Conservation (phyloP, 2,113 vertebrate genomes). For the Vicugna pacos region DNA sequence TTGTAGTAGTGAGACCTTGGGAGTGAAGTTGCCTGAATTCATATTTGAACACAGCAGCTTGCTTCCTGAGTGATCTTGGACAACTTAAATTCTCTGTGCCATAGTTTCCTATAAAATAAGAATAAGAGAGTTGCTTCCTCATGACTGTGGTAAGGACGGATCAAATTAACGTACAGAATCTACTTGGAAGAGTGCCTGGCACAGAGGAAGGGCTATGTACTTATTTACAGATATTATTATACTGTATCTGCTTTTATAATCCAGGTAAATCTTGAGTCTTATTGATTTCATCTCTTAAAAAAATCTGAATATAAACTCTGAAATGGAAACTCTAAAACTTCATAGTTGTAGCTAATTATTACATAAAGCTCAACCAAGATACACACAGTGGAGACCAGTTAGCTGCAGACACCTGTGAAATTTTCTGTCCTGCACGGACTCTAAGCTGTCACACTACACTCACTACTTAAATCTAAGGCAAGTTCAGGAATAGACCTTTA, state of each 20-base stretch:
- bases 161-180: not conserved
- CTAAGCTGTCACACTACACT: rapidly evolving
- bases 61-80: not conserved
- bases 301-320: not conserved
- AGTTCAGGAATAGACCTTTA: not conserved
- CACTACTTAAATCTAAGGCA: not conserved
- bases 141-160: not conserved
- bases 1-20: not conserved
- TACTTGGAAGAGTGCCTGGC: not conserved
- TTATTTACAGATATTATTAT: not conserved
- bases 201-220: not conserved
- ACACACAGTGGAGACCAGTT: not conserved
- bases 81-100: not conserved
- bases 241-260: too few relatives aligned
- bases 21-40: not conserved
- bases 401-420: not conserved
- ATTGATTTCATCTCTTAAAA: not conserved
- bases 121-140: not conserved
- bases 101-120: not conserved
- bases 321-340: not conserved
- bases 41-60: not conserved
- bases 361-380: not conserved
- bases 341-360: not conserved
- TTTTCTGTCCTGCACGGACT: not conserved
- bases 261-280: not conserved